Evolutionary conservation across 2,113 vertebrate genomes (phyloP).

Genomic region (Chascanopsetta lugubris): DNA sequence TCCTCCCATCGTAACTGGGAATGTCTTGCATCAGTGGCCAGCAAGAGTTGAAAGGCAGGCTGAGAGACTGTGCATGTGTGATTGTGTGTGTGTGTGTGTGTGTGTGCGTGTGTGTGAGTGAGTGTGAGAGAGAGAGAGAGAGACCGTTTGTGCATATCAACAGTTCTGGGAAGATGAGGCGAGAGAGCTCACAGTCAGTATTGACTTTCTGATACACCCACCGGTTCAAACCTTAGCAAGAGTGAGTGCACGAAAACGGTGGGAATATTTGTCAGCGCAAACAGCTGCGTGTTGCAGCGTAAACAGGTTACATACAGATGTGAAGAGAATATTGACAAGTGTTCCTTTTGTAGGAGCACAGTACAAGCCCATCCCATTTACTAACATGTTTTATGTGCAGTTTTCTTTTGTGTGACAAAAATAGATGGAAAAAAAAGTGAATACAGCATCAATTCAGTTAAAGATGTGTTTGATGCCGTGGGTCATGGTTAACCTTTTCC

Average conservation of each 20-base stretch:
- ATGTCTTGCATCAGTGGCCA: slow-evolving; percentile 56
- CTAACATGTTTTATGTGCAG: no score
- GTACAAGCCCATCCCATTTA: no score
- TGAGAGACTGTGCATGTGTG: slow-evolving; percentile 26
- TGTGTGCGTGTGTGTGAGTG: not conserved
- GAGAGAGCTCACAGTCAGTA: slow-evolving; percentile 21
- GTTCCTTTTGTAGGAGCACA: not conserved
- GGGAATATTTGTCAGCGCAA: not conserved
- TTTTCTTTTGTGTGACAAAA: no score
- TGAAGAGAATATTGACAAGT: not conserved
- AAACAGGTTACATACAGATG: not conserved
- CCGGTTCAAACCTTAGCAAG: slow-evolving; percentile 38
- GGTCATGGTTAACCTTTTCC: no score
- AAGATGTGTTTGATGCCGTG: no score
- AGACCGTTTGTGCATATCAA: slow-evolving; percentile 22
- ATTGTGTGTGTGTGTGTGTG: slow-evolving; percentile 5
- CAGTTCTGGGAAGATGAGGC: slow-evolving; percentile 2
- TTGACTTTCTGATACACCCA: slow-evolving; percentile 37
- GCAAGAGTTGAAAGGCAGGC: slow-evolving; percentile 56
- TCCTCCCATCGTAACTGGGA: slow-evolving; percentile 27
- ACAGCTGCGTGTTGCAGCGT: not conserved
- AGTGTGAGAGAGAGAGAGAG: not conserved
- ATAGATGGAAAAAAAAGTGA: no score
- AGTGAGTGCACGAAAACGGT: slow-evolving; percentile 9
- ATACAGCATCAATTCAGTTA: no score